Evolutionary conservation across 92 coral and sea anemone genomes (phyloP).

Genomic region (Chrysogorgia sp.): DNA sequence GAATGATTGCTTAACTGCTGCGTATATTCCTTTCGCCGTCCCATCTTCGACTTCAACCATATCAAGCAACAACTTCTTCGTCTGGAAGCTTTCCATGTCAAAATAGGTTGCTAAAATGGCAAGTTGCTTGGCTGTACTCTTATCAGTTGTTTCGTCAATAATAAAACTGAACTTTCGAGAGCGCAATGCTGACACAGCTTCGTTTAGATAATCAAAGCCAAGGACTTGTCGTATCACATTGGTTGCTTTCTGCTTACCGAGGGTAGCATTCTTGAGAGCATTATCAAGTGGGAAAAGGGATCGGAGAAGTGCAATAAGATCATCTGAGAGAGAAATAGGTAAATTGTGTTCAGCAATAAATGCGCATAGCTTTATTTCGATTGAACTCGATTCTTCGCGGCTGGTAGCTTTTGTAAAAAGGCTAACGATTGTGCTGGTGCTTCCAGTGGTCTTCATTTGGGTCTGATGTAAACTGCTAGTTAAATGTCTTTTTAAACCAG

Average conservation of each 20-base stretch:
- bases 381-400: background rate
- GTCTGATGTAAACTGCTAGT: background rate
- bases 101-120: no score
- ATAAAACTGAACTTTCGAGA: slow-evolving; percentile 16
- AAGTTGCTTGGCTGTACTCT: no score
- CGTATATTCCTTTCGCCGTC: no score
- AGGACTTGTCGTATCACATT: no score
- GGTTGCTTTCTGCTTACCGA: background rate
- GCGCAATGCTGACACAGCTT: background rate
- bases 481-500: no score
- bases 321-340: no score
- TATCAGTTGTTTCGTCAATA: no score
- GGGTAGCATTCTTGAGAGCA: slow-evolving; percentile 7
- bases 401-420: slow-evolving; percentile 11
- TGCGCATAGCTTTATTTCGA: background rate
- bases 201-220: slow-evolving; percentile 8
- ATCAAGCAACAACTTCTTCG: background rate
- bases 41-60: no score
- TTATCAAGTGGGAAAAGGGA: slow-evolving; percentile 11
- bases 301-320: background rate
- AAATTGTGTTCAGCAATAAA: slow-evolving; percentile 9
- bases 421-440: slow-evolving; percentile 7
- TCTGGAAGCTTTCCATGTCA: no score
- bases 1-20: background rate
- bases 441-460: background rate